phyloP scores from a whole-genome alignment of 1,140 invertebrate species.

The Portunus trituberculatus region DNA sequence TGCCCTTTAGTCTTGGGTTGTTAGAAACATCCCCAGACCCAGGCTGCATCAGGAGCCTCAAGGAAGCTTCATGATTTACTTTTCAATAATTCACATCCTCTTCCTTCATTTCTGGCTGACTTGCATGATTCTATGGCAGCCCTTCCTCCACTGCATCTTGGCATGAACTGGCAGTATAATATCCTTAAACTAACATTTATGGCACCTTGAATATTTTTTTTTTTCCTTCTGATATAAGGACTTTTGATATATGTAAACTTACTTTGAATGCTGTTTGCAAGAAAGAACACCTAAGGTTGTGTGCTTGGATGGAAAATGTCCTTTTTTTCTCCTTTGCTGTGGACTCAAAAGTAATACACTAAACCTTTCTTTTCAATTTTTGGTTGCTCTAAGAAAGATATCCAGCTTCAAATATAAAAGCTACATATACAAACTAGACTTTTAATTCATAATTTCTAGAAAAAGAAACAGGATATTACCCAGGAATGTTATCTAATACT shows the following conservation, averaged over 20 bases:
- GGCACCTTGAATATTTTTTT: conserved; percentile 10
- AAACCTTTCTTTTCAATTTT: background rate
- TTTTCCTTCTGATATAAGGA: too few relatives aligned
- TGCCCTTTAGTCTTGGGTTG: background rate
- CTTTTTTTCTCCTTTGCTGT: background rate
- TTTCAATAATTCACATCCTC: background rate
- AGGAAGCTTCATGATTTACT: conserved; percentile 40
- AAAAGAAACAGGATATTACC: too few relatives aligned
- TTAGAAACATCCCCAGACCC: conserved; percentile 18
- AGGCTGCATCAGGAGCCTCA: background rate
- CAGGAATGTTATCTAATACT: too few relatives aligned
- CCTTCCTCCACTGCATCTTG: conserved; percentile 67
- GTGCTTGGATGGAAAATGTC: background rate
- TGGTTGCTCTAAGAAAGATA: background rate
- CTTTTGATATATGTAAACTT: background rate
- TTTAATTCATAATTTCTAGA: background rate
- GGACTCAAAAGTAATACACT: background rate
- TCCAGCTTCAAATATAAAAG: background rate
- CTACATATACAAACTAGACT: background rate
- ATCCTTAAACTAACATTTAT: conserved; percentile 64
- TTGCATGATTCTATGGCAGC: conserved; percentile 58
- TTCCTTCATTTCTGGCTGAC: conserved; percentile 29
- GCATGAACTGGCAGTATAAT: conserved; percentile 59
- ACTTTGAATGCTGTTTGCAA: background rate
- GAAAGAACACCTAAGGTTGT: background rate